Conservation (phyloP, 2,797 vertebrate genomes). For the Lutjanus campechanus region DNA sequence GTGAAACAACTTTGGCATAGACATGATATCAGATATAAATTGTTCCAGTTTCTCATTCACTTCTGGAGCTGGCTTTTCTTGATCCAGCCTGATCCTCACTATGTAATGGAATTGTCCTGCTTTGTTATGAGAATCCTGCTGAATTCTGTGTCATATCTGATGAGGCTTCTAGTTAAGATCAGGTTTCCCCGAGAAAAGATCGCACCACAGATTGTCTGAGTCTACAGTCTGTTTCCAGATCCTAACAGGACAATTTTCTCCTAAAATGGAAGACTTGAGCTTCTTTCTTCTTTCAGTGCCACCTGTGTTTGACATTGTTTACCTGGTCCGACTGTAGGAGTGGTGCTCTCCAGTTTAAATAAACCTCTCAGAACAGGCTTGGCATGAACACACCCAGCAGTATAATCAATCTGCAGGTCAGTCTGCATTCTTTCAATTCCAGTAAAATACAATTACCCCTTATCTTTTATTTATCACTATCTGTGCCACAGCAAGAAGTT, state of each 20-base stretch:
- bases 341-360: conserved; percentile 20
- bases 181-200: neutral
- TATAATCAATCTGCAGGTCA: neutral
- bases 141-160: neutral
- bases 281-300: neutral
- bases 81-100: neutral
- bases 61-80: neutral
- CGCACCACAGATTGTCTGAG: neutral
- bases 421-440: conserved; percentile 27
- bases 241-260: no score
- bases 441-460: neutral
- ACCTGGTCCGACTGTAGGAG: conserved; percentile 24
- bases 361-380: conserved; percentile 44
- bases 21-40: neutral
- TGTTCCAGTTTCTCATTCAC: neutral
- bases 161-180: neutral
- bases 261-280: neutral
- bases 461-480: neutral
- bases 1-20: neutral
- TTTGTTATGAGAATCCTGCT: no score
- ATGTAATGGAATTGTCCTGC: neutral
- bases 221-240: no score
- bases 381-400: conserved; percentile 44
- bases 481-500: neutral
- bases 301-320: conserved; percentile 25